phyloP scores from a whole-genome alignment of 2,113 vertebrate species.

The Caloenas nicobarica region DNA sequence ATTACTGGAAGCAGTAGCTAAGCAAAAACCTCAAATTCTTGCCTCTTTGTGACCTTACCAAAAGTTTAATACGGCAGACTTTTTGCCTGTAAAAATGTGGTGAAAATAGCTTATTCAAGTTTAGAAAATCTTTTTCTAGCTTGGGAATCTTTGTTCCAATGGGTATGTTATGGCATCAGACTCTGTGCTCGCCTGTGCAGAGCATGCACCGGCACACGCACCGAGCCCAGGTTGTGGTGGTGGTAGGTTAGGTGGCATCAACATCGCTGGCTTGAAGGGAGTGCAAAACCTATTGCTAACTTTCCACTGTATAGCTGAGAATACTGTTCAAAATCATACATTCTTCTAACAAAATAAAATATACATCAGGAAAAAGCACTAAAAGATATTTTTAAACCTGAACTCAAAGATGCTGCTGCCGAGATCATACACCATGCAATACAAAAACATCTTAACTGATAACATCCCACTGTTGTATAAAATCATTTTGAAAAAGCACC shows the following conservation, averaged over 20 bases:
- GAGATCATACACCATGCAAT: background rate
- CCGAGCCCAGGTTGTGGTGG: background rate
- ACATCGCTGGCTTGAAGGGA: background rate
- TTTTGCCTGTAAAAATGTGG: background rate
- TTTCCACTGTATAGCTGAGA: background rate
- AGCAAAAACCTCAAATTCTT: background rate
- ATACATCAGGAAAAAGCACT: background rate
- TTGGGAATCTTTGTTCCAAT: background rate
- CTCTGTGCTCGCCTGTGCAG: fast-evolving
- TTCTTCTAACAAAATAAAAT: background rate
- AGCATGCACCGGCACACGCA: fast-evolving
- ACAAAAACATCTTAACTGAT: conserved; percentile 13
- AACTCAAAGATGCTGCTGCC: conserved; percentile 13
- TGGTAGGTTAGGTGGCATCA: background rate
- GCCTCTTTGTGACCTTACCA: background rate
- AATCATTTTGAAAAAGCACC: conserved; percentile 50
- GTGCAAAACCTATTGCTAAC: background rate
- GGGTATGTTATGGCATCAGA: fast-evolving
- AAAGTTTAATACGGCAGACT: background rate
- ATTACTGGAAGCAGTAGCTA: background rate
- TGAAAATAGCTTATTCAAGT: background rate
- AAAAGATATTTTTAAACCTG: background rate
- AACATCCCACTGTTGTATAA: background rate
- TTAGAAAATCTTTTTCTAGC: background rate
- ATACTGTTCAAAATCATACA: background rate